Evolutionary conservation across 2,797 vertebrate species (phyloP).

Genomic region (Ibycter americanus): DNA sequence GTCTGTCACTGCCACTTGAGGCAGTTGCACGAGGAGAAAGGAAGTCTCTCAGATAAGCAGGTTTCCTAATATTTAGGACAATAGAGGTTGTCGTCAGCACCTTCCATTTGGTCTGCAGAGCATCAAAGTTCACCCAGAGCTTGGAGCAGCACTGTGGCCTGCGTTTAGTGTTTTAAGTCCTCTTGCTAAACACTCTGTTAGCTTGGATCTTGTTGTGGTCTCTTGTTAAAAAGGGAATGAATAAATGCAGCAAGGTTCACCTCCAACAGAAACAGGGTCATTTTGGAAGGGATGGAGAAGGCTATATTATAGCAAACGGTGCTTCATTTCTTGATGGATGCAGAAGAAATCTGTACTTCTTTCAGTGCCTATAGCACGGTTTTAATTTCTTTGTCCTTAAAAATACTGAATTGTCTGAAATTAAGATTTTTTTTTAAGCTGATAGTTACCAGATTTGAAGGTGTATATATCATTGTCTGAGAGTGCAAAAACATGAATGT

Average conservation of each 20-base stretch:
- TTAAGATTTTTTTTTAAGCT: not conserved
- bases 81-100: not conserved
- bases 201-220: not conserved
- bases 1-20: conserved; percentile 13
- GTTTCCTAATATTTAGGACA: not conserved
- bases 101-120: not conserved
- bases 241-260: not conserved
- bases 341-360: not conserved
- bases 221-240: not conserved
- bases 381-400: not conserved
- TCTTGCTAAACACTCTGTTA: not conserved
- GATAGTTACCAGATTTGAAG: not conserved
- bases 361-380: not conserved
- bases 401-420: not conserved
- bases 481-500: not conserved
- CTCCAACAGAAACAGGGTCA: not conserved
- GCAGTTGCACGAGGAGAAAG: not conserved
- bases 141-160: not conserved
- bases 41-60: not conserved
- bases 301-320: not conserved
- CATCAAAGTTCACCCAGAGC: not conserved
- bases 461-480: not conserved
- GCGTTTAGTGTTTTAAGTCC: not conserved
- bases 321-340: not conserved
- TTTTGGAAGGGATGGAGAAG: not conserved